phyloP scores from a whole-genome alignment of 2,113 vertebrate genomes.

The Pituophis catenifer region DNA sequence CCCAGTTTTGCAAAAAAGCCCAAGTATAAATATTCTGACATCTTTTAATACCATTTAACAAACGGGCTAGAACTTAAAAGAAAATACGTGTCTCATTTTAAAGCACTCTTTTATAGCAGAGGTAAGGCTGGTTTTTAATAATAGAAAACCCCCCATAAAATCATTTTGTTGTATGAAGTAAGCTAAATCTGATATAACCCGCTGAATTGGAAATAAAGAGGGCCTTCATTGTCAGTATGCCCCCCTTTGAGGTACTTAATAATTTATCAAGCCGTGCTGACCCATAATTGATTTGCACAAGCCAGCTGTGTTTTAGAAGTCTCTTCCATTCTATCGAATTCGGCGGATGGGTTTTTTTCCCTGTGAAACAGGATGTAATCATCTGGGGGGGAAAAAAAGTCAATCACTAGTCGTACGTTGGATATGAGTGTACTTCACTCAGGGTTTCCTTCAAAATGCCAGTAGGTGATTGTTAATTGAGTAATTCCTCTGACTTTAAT shows the following conservation, averaged over 20 bases:
- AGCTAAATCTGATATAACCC: constrained; percentile 13
- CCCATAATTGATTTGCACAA: constrained; percentile 57
- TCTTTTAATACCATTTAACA: neutral
- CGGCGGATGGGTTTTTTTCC: constrained; percentile 40
- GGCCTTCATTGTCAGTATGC: constrained; percentile 5
- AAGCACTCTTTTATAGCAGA: neutral
- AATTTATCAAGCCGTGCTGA: constrained; percentile 54
- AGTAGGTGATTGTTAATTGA: neutral
- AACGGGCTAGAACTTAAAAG: neutral
- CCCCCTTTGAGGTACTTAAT: constrained; percentile 48
- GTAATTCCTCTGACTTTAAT: constrained; percentile 17
- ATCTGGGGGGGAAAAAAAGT: constrained; percentile 9
- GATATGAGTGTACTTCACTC: constrained; percentile 24
- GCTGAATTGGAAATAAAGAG: neutral
- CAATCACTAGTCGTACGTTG: constrained; percentile 26
- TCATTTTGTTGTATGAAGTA: constrained; percentile 8
- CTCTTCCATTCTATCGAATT: constrained; percentile 36
- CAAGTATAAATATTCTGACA: neutral
- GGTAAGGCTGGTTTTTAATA: constrained; percentile 31
- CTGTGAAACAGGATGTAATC: constrained; percentile 51
- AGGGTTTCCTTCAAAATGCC: constrained; percentile 21
- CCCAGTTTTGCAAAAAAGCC: neutral
- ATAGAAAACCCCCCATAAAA: constrained; percentile 14
- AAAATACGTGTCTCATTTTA: neutral
- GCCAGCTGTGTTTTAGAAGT: constrained; percentile 52